These are phyloP conservation scores for Drosophila kambysellisi DNA, from an alignment of 2,888 invertebrate genomes.

Conservation along the genomic window DNA sequence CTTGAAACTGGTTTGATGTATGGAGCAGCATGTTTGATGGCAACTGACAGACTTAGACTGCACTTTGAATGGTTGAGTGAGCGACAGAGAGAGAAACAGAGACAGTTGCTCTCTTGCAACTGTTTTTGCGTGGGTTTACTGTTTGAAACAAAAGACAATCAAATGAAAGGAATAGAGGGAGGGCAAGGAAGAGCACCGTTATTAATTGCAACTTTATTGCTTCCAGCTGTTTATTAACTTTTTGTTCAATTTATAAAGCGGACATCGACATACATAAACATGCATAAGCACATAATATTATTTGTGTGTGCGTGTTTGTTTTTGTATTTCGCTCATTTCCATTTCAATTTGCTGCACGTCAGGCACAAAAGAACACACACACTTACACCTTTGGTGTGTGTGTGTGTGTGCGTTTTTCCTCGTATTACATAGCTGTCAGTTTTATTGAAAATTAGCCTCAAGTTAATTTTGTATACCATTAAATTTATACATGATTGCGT, in stretches of 20 bases:
- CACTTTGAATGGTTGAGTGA: constrained; percentile 44
- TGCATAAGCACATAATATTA: constrained; percentile 26
- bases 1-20: constrained; percentile 74
- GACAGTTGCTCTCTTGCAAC: constrained; percentile 5
- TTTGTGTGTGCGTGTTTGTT: constrained; percentile 44
- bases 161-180: not conserved
- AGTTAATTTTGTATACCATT: constrained; percentile 79
- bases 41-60: constrained; percentile 35
- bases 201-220: constrained; percentile 77
- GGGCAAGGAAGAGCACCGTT: constrained; percentile 46
- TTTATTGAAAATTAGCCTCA: constrained; percentile 80
- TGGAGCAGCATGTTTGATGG: constrained; percentile 71
- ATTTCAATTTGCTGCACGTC: constrained; percentile 65
- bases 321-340: constrained; percentile 53
- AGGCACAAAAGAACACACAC: constrained; percentile 58
- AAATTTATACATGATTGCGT: constrained; percentile 63
- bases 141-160: constrained; percentile 38
- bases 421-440: constrained; percentile 73
- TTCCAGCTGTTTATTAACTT: constrained; percentile 76
- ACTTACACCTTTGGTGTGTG: constrained; percentile 7
- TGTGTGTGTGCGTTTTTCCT: constrained; percentile 41
- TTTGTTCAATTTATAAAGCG: constrained; percentile 77
- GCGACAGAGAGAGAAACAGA: constrained; percentile 4
- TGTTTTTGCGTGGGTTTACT: constrained; percentile 34
- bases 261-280: constrained; percentile 35